These are phyloP conservation scores for Xanthorhoe spadicearia DNA, from an alignment of 2,888 invertebrate species.

Conservation along the genomic window DNA sequence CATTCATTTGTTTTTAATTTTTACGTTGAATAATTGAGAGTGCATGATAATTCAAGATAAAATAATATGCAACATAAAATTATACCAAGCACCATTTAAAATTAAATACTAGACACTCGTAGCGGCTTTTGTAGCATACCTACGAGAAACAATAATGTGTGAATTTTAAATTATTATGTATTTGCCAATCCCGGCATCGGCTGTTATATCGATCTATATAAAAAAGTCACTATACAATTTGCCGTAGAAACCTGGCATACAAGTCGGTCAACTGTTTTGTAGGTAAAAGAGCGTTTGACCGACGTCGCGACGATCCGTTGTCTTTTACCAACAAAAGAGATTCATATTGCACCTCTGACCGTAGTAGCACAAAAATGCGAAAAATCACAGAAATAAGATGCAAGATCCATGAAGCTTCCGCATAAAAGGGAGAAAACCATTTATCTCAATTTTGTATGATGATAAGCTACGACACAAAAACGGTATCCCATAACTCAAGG, in stretches of 20 bases:
- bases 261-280: neutral
- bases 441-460: constrained; percentile 47
- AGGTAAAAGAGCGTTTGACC: no score
- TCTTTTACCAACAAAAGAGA: neutral
- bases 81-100: neutral
- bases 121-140: constrained; percentile 6
- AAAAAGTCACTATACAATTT: no score
- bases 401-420: constrained; percentile 18
- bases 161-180: neutral
- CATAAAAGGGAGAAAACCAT: constrained; percentile 41
- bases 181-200: neutral
- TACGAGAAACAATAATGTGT: constrained; percentile 3
- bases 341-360: neutral
- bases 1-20: neutral
- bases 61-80: neutral
- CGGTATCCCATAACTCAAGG: constrained; percentile 63
- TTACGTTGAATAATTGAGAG: neutral
- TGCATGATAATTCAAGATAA: neutral
- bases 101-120: neutral
- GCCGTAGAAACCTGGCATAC: no score
- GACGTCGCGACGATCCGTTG: neutral
- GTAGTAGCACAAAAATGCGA: constrained; percentile 6
- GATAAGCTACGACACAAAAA: constrained; percentile 50
- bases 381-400: constrained; percentile 20
- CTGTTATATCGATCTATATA: neutral